phyloP scores from a whole-genome alignment of 2,888 invertebrate genomes.

The Drosophila maculinotata region DNA sequence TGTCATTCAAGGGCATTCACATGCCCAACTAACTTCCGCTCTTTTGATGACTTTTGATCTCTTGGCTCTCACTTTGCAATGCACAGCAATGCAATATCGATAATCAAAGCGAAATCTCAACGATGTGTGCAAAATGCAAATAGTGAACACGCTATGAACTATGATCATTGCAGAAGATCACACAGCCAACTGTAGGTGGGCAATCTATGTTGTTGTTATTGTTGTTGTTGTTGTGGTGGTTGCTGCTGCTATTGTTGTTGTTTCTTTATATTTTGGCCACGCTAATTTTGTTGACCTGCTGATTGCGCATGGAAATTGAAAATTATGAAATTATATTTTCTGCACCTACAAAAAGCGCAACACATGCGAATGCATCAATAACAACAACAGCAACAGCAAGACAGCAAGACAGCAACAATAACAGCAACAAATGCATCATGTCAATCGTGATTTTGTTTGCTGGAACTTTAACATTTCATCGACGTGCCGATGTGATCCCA shows the following conservation, averaged over 20 bases:
- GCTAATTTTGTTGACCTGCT: conserved; percentile 80
- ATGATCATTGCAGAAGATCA: conserved; percentile 59
- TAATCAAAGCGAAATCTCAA: conserved; percentile 60
- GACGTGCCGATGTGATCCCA: conserved; percentile 72
- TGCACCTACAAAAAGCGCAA: conserved; percentile 59
- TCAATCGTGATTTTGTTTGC: conserved; percentile 81
- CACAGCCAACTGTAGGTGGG: conserved; percentile 48
- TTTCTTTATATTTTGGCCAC: conserved; percentile 70
- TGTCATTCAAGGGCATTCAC: conserved; percentile 39
- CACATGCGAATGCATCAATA: conserved; percentile 55
- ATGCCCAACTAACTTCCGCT: conserved; percentile 39
- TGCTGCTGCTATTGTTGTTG: conserved; percentile 28
- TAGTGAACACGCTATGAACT: conserved; percentile 48
- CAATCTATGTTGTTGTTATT: conserved; percentile 28
- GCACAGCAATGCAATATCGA: conserved; percentile 38
- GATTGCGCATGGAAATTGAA: conserved; percentile 81
- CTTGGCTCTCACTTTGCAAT: conserved; percentile 52
- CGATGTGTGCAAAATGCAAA: conserved; percentile 76
- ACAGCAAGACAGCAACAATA: conserved; percentile 14
- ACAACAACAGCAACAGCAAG: conserved; percentile 35
- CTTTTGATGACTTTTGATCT: conserved; percentile 41
- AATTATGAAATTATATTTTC: conserved; percentile 81
- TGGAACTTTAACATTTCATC: conserved; percentile 82
- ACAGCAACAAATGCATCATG: conserved; percentile 71
- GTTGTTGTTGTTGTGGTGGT: not conserved